A percentile compares a stretch with the other conserved stretches of the same genome.
These are phyloP conservation scores for Mareca strepera DNA, from an alignment of 2,797 vertebrate genomes.

Conservation along the genomic window DNA sequence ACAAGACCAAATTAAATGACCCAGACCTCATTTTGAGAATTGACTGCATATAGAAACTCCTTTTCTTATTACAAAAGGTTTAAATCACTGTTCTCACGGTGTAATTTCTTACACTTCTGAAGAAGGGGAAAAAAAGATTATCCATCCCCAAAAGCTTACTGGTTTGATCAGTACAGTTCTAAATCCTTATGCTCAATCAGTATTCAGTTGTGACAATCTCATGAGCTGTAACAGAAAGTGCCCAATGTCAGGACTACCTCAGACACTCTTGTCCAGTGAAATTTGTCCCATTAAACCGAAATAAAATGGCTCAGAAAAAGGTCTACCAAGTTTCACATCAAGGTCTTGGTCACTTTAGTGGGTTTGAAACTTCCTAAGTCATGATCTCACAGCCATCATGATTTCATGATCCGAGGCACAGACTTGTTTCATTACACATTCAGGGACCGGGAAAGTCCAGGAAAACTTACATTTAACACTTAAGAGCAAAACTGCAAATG, in stretches of 20 bases:
- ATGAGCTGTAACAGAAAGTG: not conserved
- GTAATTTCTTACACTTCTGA: not conserved
- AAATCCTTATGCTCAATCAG: not conserved
- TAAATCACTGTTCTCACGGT: not conserved
- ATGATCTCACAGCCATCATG: no score
- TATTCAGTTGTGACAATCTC: not conserved
- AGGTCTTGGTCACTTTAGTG: not conserved
- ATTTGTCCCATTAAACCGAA: not conserved
- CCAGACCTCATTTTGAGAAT: not conserved
- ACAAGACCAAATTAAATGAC: not conserved
- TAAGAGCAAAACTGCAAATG: not conserved
- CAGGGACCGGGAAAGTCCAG: not conserved
- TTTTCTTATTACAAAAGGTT: not conserved
- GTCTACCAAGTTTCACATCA: not conserved
- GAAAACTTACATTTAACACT: not conserved
- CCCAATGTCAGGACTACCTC: not conserved
- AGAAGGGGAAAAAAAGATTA: not conserved
- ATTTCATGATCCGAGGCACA: not conserved
- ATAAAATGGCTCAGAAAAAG: not conserved
- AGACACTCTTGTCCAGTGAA: not conserved
- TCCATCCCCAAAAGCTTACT: not conserved
- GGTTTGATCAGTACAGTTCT: not conserved
- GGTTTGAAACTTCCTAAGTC: not conserved
- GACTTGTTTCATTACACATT: conserved; percentile 18
- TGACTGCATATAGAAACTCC: not conserved